Evolutionary conservation across 1,140 invertebrate species (phyloP), one percentile per base, ranked within the genome.

Genomic region (Whitmania pigra): DNA sequence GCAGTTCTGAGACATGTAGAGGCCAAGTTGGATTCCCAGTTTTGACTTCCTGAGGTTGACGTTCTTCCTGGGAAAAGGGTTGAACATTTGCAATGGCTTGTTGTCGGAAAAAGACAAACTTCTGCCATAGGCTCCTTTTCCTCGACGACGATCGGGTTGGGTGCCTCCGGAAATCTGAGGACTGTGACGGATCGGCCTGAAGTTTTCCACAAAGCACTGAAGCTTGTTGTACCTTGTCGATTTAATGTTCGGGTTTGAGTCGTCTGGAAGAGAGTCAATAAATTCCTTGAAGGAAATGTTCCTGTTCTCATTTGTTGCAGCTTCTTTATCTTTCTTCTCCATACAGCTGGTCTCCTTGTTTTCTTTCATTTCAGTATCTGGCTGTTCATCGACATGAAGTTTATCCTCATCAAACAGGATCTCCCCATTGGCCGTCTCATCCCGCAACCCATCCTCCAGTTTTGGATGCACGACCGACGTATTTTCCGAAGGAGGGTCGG

Each of bases 21-120:
- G 74, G 4, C 79, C 79, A 6, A 80, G 72, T 67, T 78, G 78
- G 0, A 80, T 70, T 27, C 79, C 79, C 67, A 77, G 78, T 27
- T 76, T 75, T 0, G 76, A 76, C 27, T 78, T 63, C 67, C 77
- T 76, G 40, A 74, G 72, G 73, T 77, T 79, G 63, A 78, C 55
- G 25, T 78, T 76, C 69, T 76, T 75, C 18, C 75, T 73, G 9
- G 79, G 78, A 68, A 79, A 79, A 9, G 79, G 78, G 67, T 78
- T 79, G 68, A 78, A 79, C 2, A 74, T 69, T 69, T 75, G 76
- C 9, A 63, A 72, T 2, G 72, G 55, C 22, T 57, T 49, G 43
- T 49, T 17, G 43, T 49, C 43, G 15, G 43, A 49, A 17, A 49
- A 17, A 1, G 43, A 49, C 43, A 11, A 49, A 49, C 43, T 49